These are phyloP conservation scores for Anorthoa munda DNA, from an alignment of 2,888 invertebrate genomes.

Conservation along the genomic window DNA sequence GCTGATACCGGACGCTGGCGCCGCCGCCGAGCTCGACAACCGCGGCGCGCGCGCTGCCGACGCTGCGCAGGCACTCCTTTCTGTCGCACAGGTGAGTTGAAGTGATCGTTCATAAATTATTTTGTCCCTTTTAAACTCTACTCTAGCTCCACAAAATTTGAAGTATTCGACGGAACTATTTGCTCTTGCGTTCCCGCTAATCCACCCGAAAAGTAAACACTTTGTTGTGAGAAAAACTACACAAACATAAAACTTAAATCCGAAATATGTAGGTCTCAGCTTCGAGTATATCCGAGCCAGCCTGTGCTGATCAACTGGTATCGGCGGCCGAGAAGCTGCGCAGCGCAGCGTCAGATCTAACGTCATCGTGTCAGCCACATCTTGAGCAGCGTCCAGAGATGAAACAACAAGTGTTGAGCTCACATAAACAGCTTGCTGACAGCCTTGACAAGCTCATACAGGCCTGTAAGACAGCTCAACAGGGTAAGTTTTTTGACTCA, in stretches of 20 bases:
- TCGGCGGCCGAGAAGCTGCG: conserved; percentile 23
- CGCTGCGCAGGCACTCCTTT: conserved; percentile 65
- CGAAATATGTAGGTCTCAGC: conserved; percentile 68
- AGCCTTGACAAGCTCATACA: conserved; percentile 63
- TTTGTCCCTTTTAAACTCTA: too few species aligned
- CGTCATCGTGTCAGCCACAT: conserved; percentile 53
- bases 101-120: too few species aligned
- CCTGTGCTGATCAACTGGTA: conserved; percentile 64
- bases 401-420: conserved; percentile 59
- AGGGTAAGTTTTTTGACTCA: conserved; percentile 5
- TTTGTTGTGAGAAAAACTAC: too few species aligned
- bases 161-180: too few species aligned
- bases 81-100: conserved; percentile 54
- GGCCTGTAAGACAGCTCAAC: conserved; percentile 57
- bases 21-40: too few species aligned
- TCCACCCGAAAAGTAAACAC: too few species aligned
- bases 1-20: too few species aligned
- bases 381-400: conserved; percentile 41
- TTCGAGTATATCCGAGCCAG: conserved; percentile 64
- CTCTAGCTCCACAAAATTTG: too few species aligned
- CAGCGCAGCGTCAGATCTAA: conserved; percentile 47
- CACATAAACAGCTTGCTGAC: conserved; percentile 59
- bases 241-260: too few species aligned
- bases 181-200: too few species aligned
- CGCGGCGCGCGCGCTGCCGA: too few species aligned